Evolutionary conservation across 2,113 vertebrate species (phyloP), one percentile per base, ranked within the genome.

Genomic region (Lonchura striata): DNA sequence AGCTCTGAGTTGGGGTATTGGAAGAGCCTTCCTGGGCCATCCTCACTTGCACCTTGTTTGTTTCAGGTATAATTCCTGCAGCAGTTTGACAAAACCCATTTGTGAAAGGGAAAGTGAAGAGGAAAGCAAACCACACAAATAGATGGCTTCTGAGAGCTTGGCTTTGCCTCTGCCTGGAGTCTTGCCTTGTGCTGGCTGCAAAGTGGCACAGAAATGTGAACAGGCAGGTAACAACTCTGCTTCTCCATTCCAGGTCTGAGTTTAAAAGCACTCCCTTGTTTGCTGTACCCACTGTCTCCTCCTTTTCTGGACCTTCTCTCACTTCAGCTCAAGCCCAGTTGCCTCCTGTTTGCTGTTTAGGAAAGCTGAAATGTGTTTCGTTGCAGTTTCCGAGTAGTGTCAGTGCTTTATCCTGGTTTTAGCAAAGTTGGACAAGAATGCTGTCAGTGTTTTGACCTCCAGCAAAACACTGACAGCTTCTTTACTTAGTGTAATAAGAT

Each of bases 31-130:
- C 20, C 11, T n/a, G n/a, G 2, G 13, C 28, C 44, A 33, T 35
- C 20, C 27, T 53, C 18, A 37, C 33, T 21, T 1, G 1, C 11
- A 21, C 14, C 19, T 31, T 0, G 0, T 12, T 46, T 25, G 2
- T 70, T 80, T 65, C 30, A 56, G 41, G 7, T 54, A 16, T 24
- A 50, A 39, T 53, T 59, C 35, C 70, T 77, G 49, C 44, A 72
- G 64, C 59, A 54, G 44, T 44, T 68, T 68, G 28, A 57, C 39
- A 78, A 42, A 68, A 20, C 4, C 20, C 7, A 9, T 59, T 49
- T 82, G 31, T 74, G 30, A 56, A 88, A 12, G 7, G 21, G 39
- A 63, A 69, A 81, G 17, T 13, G 8, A 60, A 87, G 24, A 35
- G 6, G 41, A 46, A 39, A 75, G 52, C 14, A 75, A 80, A 57